Evolutionary conservation across 2,113 vertebrate species (phyloP).

Genomic region (Lutjanus erythropterus): DNA sequence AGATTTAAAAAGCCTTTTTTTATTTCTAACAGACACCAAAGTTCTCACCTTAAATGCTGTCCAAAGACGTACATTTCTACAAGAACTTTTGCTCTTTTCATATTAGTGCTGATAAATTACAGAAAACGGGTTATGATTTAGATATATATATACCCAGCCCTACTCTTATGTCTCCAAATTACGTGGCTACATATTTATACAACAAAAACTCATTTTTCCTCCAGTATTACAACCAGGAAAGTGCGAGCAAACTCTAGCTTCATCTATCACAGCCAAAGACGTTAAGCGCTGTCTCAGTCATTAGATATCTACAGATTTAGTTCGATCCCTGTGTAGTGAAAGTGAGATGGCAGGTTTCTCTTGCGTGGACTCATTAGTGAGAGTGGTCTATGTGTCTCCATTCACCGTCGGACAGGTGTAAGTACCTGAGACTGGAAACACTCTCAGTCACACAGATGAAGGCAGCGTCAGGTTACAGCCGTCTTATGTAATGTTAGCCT

Average conservation of each 20-base stretch:
- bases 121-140: too few species aligned
- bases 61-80: too few species aligned
- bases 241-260: background rate
- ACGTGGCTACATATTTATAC: background rate
- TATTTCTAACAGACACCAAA: too few species aligned
- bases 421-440: slow-evolving; percentile 42
- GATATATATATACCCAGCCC: too few species aligned
- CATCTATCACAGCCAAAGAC: slow-evolving; percentile 18
- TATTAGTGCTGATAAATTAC: too few species aligned
- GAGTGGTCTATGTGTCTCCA: slow-evolving; percentile 40
- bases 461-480: slow-evolving; percentile 55
- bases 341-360: slow-evolving; percentile 26
- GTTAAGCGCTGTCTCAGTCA: background rate
- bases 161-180: background rate
- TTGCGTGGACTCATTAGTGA: slow-evolving; percentile 51
- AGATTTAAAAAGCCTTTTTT: too few species aligned
- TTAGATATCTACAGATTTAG: slow-evolving; percentile 5
- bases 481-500: slow-evolving; percentile 52
- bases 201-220: background rate
- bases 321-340: slow-evolving; percentile 24
- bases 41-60: too few species aligned
- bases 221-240: background rate
- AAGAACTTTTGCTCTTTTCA: too few species aligned
- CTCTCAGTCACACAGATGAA: slow-evolving; percentile 33
- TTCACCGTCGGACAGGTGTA: slow-evolving; percentile 59